Conservation (phyloP, 2,888 invertebrate species). For the Eupithecia abbreviata region DNA sequence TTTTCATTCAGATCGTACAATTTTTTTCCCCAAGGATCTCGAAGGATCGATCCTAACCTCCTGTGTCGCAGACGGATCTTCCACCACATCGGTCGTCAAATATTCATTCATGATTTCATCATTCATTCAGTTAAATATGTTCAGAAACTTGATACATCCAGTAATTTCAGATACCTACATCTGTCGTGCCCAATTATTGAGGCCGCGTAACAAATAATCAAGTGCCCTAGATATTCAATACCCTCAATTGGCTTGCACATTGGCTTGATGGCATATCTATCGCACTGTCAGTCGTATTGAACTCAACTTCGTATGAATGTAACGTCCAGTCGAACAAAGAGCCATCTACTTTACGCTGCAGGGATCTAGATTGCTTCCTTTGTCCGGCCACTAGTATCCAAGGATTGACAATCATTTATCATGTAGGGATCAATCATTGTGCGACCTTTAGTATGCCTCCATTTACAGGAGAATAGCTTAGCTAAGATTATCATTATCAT, state of each 20-base stretch:
- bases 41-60: no score
- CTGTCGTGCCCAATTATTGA: conserved; percentile 22
- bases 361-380: neutral
- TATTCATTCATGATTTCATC: neutral
- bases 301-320: neutral
- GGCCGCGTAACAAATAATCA: conserved; percentile 21
- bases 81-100: no score
- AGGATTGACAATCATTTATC: neutral
- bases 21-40: no score
- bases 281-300: neutral
- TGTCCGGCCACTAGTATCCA: neutral
- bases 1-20: no score
- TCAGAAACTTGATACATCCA: neutral
- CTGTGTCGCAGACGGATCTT: no score
- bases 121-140: neutral
- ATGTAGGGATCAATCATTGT: neutral
- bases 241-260: conserved; percentile 27
- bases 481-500: neutral
- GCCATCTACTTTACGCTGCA: neutral
- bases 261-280: conserved; percentile 8
- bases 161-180: neutral
- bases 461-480: neutral
- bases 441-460: neutral
- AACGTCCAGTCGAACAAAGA: neutral
- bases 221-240: conserved; percentile 31